Evolutionary conservation across 1,140 invertebrate genomes (phyloP).

Genomic region (Drosophila lini): DNA sequence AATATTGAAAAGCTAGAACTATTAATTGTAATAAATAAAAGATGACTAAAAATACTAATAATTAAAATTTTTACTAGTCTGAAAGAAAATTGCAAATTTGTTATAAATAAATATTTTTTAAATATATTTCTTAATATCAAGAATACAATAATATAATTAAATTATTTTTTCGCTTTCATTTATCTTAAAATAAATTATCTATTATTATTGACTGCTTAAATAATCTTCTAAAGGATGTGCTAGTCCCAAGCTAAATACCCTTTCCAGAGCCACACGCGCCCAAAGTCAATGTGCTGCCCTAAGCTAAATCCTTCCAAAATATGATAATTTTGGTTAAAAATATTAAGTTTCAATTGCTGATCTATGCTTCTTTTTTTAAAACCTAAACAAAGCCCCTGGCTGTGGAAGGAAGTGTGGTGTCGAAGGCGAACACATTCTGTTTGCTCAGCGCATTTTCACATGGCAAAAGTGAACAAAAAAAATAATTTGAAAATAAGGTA

Average conservation of each 20-base stretch:
- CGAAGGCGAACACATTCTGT: constrained; percentile 42
- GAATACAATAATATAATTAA: too few relatives aligned
- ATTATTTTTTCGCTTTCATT: too few relatives aligned
- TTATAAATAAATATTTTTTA: too few relatives aligned
- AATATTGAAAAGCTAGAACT: not conserved
- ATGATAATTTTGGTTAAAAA: not conserved
- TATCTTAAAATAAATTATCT: not conserved
- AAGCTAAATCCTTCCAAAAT: not conserved
- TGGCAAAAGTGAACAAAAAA: constrained; percentile 10
- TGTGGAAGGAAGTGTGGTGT: constrained; percentile 35
- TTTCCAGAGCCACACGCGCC: not conserved
- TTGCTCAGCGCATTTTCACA: constrained; percentile 67
- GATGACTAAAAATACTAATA: too few relatives aligned
- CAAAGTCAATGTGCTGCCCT: too few relatives aligned
- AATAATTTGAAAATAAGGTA: constrained; percentile 18
- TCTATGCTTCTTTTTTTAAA: constrained; percentile 1
- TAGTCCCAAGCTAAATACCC: constrained; percentile 1
- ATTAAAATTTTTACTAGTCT: too few relatives aligned
- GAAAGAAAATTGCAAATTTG: too few relatives aligned
- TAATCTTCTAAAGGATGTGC: not conserved
- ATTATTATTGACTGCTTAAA: not conserved
- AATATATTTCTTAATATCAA: too few relatives aligned
- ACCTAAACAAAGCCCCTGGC: constrained; percentile 49
- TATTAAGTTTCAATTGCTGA: constrained; percentile 20
- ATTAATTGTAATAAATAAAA: too few relatives aligned